Evolutionary conservation across 1,140 invertebrate genomes (phyloP).

Genomic region (Elysia chlorotica): DNA sequence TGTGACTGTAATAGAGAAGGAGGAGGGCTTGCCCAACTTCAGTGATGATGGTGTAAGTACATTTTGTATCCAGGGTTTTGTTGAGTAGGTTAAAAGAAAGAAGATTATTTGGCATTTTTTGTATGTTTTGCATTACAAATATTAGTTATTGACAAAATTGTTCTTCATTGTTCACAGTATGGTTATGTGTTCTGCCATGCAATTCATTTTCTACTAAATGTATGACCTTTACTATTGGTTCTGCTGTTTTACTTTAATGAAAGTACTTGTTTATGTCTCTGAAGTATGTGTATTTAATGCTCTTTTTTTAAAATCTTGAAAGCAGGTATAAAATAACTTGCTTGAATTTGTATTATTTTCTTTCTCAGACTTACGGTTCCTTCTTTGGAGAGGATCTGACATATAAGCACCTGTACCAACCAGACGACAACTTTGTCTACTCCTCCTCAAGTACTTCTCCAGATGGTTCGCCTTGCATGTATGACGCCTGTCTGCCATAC

Average conservation of each 20-base stretch:
- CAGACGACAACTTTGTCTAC: slow-evolving; percentile 42
- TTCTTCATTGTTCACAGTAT: neutral
- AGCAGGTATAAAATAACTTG: neutral
- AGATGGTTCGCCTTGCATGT: slow-evolving; percentile 12
- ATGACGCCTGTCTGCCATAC: slow-evolving; percentile 11
- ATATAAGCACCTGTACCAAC: slow-evolving; percentile 53
- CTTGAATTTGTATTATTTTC: neutral
- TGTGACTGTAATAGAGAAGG: slow-evolving; percentile 31
- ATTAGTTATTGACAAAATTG: neutral
- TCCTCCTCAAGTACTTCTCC: slow-evolving; percentile 5
- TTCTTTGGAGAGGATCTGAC: slow-evolving; percentile 50
- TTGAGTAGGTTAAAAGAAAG: neutral
- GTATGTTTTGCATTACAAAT: neutral
- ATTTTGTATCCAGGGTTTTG: neutral
- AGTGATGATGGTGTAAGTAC: slow-evolving; percentile 56
- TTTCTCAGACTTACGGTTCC: slow-evolving; percentile 36
- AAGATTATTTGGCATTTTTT: neutral
- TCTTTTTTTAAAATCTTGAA: neutral
- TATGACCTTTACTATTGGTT: neutral
- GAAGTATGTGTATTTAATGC: too few relatives aligned
- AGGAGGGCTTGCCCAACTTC: slow-evolving; percentile 48
- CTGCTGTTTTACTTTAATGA: neutral
- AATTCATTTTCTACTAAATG: neutral
- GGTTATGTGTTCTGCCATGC: neutral
- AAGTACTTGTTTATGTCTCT: neutral